These are phyloP conservation scores for Ischnura elegans DNA, from an alignment of 2,888 invertebrate genomes.

Conservation along the genomic window DNA sequence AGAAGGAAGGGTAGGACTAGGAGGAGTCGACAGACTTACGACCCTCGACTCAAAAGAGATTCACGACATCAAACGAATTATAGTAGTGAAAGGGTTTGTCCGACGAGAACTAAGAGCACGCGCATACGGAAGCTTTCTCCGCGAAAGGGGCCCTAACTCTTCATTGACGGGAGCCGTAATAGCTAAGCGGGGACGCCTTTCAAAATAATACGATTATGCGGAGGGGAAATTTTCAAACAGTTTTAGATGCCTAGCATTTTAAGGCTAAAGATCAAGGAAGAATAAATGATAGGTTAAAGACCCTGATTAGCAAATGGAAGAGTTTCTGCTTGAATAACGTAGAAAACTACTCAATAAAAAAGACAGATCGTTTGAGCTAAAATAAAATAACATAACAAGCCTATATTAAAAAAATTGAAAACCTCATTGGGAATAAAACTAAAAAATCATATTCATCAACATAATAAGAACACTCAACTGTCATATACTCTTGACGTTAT, in stretches of 20 bases:
- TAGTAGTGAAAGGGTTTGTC: background rate
- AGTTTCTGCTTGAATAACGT: background rate
- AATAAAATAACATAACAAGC: background rate
- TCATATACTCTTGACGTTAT: background rate
- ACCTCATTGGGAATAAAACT: background rate
- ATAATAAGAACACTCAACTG: no score
- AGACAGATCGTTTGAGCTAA: background rate
- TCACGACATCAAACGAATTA: slow-evolving; percentile 26
- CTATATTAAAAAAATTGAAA: background rate
- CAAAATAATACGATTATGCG: slow-evolving; percentile 28
- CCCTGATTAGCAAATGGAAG: background rate
- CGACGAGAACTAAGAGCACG: background rate
- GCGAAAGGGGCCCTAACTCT: background rate
- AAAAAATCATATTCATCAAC: no score
- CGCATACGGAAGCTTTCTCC: background rate
- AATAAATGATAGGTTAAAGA: background rate
- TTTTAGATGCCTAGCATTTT: background rate
- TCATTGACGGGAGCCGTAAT: background rate
- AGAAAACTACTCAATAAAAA: background rate
- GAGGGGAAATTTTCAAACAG: background rate
- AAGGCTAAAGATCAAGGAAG: background rate
- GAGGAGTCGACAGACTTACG: background rate
- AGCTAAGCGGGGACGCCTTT: background rate
- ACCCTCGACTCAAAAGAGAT: slow-evolving; percentile 29
- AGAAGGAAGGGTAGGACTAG: background rate